A percentile compares a stretch with the other conserved stretches of the same genome.
These are phyloP conservation scores for Phengaris alcon DNA, from an alignment of 2,888 invertebrate genomes.

Conservation along the genomic window DNA sequence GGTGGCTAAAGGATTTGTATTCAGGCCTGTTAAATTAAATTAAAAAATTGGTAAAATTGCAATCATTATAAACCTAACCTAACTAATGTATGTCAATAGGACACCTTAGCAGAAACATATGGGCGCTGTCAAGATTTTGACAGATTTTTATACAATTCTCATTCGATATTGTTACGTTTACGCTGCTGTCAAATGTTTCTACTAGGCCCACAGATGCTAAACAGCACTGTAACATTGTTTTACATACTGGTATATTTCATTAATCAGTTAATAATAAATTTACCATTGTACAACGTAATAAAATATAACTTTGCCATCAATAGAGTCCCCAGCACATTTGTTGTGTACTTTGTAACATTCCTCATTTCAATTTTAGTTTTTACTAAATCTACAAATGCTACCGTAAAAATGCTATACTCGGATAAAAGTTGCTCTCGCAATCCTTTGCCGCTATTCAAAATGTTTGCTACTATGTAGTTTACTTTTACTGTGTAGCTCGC, in stretches of 20 bases:
- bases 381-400: conserved; percentile 26
- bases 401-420: conserved; percentile 28
- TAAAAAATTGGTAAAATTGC: too few species aligned
- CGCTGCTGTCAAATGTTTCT: too few species aligned
- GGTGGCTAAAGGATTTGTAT: too few species aligned
- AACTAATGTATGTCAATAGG: neutral
- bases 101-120: too few species aligned
- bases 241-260: too few species aligned
- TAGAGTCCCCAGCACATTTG: neutral
- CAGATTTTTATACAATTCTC: too few species aligned
- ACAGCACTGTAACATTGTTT: too few species aligned
- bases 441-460: conserved; percentile 24
- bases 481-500: neutral
- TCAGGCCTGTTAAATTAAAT: too few species aligned
- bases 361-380: conserved; percentile 29
- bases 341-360: conserved; percentile 27
- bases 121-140: too few species aligned
- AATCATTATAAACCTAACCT: neutral
- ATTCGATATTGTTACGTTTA: too few species aligned
- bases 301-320: neutral
- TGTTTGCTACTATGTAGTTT: conserved; percentile 10
- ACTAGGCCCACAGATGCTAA: too few species aligned
- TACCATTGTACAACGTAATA: neutral
- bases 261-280: neutral
- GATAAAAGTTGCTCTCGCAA: conserved; percentile 22